A percentile compares a stretch with the other conserved stretches of the same genome.
Evolutionary conservation across 2,888 invertebrate genomes (phyloP).

Genomic region (Leptarthrus brevirostris): DNA sequence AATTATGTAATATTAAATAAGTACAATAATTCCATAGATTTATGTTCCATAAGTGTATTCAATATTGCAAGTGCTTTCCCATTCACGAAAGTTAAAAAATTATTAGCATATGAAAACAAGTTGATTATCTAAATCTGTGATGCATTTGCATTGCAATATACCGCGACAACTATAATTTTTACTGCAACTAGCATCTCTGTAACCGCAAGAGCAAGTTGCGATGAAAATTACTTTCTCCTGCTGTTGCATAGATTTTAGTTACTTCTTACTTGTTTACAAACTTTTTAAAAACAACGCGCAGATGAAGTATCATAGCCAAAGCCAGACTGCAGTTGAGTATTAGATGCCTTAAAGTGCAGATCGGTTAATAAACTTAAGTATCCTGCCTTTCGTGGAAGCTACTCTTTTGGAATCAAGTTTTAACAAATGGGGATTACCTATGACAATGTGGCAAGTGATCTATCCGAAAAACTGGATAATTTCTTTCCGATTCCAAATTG

Average conservation of each 20-base stretch:
- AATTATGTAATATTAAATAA: too few relatives aligned
- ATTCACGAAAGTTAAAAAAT: too few relatives aligned
- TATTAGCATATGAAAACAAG: too few relatives aligned
- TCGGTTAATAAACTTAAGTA: background rate
- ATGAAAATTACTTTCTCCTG: constrained; percentile 38
- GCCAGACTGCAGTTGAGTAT: background rate
- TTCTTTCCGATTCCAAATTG: constrained; percentile 77
- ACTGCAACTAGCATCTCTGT: constrained; percentile 10
- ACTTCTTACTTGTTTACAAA: constrained; percentile 30
- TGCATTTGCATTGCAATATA: constrained; percentile 25
- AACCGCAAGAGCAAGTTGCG: constrained; percentile 25
- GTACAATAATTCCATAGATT: too few relatives aligned
- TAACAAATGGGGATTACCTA: constrained; percentile 63
- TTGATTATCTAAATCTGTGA: too few relatives aligned
- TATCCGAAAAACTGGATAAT: constrained; percentile 72
- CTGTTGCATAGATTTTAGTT: constrained; percentile 1
- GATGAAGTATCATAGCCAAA: constrained; percentile 7
- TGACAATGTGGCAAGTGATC: constrained; percentile 72
- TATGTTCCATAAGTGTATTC: too few relatives aligned
- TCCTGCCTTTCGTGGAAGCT: background rate
- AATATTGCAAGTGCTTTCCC: too few relatives aligned
- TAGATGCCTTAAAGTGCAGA: constrained; percentile 11
- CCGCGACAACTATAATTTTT: constrained; percentile 10
- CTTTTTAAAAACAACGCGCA: constrained; percentile 6
- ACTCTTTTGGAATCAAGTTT: background rate